phyloP scores from a whole-genome alignment of 1,140 invertebrate species.

The Lithobius niger region DNA sequence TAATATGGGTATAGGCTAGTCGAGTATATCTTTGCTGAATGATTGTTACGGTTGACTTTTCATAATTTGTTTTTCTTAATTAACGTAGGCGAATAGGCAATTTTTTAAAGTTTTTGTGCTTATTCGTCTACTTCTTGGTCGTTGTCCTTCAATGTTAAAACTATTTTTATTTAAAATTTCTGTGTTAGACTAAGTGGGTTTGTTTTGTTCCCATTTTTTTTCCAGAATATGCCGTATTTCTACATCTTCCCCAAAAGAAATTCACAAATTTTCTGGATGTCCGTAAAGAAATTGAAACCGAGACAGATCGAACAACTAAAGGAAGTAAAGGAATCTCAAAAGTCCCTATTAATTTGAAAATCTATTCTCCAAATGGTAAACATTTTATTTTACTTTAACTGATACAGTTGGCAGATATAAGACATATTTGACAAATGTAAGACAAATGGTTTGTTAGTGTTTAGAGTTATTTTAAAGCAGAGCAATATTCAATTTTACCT shows the following conservation, averaged over 20 bases:
- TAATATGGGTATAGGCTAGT: too few relatives aligned
- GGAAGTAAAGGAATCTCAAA: constrained; percentile 72
- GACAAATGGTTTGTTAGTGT: neutral
- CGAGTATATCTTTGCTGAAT: too few relatives aligned
- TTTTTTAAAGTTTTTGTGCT: too few relatives aligned
- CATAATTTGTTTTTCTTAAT: too few relatives aligned
- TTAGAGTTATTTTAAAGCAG: neutral
- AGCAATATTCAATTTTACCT: neutral
- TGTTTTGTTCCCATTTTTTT: too few relatives aligned
- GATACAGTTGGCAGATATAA: neutral
- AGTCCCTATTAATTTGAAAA: constrained; percentile 93
- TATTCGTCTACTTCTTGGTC: too few relatives aligned
- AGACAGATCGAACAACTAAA: constrained; percentile 3
- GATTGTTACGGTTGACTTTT: too few relatives aligned
- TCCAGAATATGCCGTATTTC: constrained; percentile 7
- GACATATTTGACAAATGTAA: neutral
- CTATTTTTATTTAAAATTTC: too few relatives aligned
- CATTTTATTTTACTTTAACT: neutral
- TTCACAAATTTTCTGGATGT: constrained; percentile 9
- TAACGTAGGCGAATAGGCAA: too few relatives aligned
- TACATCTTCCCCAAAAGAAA: neutral
- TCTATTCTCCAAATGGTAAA: constrained; percentile 86
- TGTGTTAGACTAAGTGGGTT: too few relatives aligned
- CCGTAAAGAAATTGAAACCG: neutral
- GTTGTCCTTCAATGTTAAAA: too few relatives aligned